Evolutionary conservation across 2,113 vertebrate species (phyloP).

Genomic region (Podarcis muralis): DNA sequence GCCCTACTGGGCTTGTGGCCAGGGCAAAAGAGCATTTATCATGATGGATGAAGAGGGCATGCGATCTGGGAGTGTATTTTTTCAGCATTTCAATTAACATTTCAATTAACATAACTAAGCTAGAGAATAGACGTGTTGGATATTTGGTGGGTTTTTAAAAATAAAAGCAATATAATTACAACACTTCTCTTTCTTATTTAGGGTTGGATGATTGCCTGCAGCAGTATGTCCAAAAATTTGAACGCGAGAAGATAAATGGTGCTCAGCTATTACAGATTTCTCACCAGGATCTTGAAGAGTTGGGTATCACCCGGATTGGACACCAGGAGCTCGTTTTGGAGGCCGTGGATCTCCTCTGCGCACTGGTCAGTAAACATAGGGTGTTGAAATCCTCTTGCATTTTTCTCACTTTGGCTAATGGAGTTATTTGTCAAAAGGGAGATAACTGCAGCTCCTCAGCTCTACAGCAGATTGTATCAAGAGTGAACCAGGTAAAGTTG

Average conservation of each 20-base stretch:
- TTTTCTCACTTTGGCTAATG: not conserved
- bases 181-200: slow-evolving; percentile 54
- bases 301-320: slow-evolving; percentile 92
- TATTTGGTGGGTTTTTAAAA: not conserved
- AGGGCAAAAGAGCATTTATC: not conserved
- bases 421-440: not conserved
- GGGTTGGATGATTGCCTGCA: slow-evolving; percentile 95
- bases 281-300: slow-evolving; percentile 96
- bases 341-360: slow-evolving; percentile 96
- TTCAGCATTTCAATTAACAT: not conserved
- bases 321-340: slow-evolving; percentile 97
- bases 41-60: not conserved
- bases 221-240: slow-evolving; percentile 91
- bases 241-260: slow-evolving; percentile 95
- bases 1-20: no score
- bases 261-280: slow-evolving; percentile 95
- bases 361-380: slow-evolving; percentile 82
- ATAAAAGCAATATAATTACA: not conserved
- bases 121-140: not conserved
- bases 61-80: not conserved
- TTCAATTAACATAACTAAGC: not conserved
- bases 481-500: slow-evolving; percentile 13
- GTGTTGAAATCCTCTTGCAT: not conserved
- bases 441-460: not conserved
- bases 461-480: rapidly evolving